A percentile compares a stretch with the other conserved stretches of the same genome.
Conservation (phyloP, 2,113 vertebrate species). For the Upupa epops region DNA sequence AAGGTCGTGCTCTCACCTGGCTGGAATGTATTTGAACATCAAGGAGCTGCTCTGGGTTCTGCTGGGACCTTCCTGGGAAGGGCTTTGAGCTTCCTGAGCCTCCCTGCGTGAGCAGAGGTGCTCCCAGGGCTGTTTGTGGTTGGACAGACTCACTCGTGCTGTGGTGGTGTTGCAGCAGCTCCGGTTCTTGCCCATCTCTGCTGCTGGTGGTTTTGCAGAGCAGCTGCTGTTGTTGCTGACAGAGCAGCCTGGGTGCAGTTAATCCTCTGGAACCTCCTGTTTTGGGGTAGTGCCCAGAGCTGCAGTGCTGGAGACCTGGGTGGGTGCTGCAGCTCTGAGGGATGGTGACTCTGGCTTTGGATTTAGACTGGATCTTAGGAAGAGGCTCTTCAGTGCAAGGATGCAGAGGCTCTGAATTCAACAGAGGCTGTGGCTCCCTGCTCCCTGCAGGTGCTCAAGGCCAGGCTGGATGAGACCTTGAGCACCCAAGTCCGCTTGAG, state of each 20-base stretch:
- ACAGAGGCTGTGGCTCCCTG: no score
- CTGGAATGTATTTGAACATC: not conserved
- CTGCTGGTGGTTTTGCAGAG: fast-evolving
- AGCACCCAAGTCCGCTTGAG: no score
- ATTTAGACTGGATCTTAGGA: no score
- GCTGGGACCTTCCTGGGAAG: not conserved
- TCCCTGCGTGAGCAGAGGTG: not conserved
- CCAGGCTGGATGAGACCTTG: no score
- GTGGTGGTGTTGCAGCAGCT: not conserved
- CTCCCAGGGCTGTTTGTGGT: fast-evolving
- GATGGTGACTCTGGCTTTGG: not conserved
- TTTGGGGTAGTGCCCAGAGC: not conserved
- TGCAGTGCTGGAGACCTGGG: not conserved
- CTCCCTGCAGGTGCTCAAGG: no score
- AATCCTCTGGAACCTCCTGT: not conserved
- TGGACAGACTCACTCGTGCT: not conserved
- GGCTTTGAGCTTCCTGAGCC: not conserved
- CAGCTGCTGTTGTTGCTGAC: not conserved
- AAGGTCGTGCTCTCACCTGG: not conserved
- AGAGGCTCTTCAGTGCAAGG: no score
- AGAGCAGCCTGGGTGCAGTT: not conserved
- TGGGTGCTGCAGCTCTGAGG: not conserved
- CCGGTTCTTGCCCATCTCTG: fast-evolving
- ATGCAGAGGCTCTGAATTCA: no score
- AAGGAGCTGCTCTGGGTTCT: not conserved